phyloP scores from a whole-genome alignment of 1,140 invertebrate species.

The Helicoverpa armigera region DNA sequence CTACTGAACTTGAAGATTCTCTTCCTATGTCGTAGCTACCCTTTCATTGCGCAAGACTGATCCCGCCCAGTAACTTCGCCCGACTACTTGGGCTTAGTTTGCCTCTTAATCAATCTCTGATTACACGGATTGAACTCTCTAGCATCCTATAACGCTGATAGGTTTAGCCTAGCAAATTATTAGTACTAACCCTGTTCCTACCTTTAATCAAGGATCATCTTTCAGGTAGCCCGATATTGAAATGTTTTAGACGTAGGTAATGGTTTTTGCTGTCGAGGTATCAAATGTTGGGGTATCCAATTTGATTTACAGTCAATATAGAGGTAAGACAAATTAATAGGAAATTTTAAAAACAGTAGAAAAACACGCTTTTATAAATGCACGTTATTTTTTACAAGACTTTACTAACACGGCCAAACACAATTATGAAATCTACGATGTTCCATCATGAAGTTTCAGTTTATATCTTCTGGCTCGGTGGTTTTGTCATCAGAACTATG shows the following conservation, averaged over 20 bases:
- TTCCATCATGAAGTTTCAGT: no score
- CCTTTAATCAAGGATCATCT: not conserved
- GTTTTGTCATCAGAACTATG: no score
- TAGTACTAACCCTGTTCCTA: not conserved
- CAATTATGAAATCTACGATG: no score
- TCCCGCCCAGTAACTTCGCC: conserved; percentile 7
- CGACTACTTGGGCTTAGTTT: conserved; percentile 9
- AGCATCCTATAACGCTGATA: conserved; percentile 8
- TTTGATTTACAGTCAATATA: not conserved
- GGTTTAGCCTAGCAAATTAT: not conserved
- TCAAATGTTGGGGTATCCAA: no score
- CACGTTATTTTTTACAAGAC: no score
- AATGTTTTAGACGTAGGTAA: not conserved
- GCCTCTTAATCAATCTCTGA: conserved; percentile 26
- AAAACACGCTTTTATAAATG: no score
- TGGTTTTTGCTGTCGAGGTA: not conserved
- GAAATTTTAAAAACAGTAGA: no score
- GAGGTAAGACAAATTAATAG: no score
- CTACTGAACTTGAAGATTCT: conserved; percentile 3
- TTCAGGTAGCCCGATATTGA: no score
- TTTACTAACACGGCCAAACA: no score
- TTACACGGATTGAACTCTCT: not conserved
- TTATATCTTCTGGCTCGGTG: no score
- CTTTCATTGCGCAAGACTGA: conserved; percentile 20
- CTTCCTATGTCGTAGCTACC: not conserved